Evolutionary conservation across 2,113 vertebrate genomes (phyloP).

Genomic region (Neolamprologus cancellatus): DNA sequence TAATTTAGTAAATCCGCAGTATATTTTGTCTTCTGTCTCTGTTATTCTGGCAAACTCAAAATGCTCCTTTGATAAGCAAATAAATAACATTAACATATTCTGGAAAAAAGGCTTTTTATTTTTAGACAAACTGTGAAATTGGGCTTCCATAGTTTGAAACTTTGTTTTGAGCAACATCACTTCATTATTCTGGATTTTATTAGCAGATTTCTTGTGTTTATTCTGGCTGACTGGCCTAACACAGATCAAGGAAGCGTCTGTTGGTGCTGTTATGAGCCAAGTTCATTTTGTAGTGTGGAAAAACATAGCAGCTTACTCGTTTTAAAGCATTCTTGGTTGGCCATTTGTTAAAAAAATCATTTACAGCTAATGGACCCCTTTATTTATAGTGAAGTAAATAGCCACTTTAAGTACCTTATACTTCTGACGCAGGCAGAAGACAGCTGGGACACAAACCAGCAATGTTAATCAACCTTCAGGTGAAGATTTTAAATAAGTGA

Average conservation of each 20-base stretch:
- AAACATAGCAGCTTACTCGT: neutral
- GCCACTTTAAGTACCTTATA: neutral
- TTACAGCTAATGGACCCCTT: neutral
- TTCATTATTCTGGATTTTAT: neutral
- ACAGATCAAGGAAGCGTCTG: conserved; percentile 22
- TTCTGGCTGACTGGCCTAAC: neutral
- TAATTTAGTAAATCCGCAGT: neutral
- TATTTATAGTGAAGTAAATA: neutral
- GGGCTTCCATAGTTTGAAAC: neutral
- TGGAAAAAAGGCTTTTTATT: neutral
- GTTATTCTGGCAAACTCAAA: neutral
- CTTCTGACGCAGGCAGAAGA: neutral
- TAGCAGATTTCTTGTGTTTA: conserved; percentile 9
- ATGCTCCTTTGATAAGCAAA: neutral
- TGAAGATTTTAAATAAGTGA: neutral
- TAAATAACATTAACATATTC: neutral
- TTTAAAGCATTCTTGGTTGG: neutral
- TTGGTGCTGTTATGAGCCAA: conserved; percentile 7
- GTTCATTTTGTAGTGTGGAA: neutral
- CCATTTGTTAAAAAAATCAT: neutral
- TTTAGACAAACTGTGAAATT: neutral
- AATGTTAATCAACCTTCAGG: neutral
- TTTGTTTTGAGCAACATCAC: neutral
- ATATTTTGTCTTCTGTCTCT: neutral
- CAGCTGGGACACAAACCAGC: neutral